phyloP scores from a whole-genome alignment of 2,888 invertebrate genomes.

The Caenorhabditis becei region DNA sequence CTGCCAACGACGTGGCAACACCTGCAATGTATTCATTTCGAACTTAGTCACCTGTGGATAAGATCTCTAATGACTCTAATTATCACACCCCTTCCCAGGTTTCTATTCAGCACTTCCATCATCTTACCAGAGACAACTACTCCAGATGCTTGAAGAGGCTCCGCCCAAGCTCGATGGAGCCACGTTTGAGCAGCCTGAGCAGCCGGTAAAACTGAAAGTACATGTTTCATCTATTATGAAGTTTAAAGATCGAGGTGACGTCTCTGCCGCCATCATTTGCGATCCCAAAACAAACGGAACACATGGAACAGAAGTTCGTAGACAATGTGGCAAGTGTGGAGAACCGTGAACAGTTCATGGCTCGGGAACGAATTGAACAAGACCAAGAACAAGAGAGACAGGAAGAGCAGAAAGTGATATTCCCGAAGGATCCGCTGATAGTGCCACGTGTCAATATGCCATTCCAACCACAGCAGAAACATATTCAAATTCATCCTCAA shows the following conservation, averaged over 20 bases:
- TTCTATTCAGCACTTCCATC: constrained; percentile 53
- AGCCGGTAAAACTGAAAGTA: constrained; percentile 19
- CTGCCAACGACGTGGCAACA: constrained; percentile 5
- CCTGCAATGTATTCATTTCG: not conserved
- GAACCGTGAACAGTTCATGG: constrained; percentile 18
- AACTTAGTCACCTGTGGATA: not conserved
- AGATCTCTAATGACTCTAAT: not conserved
- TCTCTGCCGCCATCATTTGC: constrained; percentile 46
- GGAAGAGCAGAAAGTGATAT: constrained; percentile 12
- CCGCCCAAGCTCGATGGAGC: constrained; percentile 57
- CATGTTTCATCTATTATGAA: not conserved
- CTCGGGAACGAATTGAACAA: constrained; percentile 8
- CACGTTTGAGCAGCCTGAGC: constrained; percentile 36
- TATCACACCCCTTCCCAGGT: constrained; percentile 29
- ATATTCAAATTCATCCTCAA: constrained; percentile 37
- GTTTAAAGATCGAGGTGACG: constrained; percentile 40
- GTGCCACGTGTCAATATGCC: constrained; percentile 57
- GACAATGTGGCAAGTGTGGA: too few relatives aligned
- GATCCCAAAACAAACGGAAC: constrained; percentile 20
- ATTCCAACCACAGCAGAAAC: constrained; percentile 46
- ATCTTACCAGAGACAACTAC: constrained; percentile 49
- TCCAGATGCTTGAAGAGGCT: constrained; percentile 35
- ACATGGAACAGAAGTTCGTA: too few relatives aligned
- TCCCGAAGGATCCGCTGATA: constrained; percentile 12
- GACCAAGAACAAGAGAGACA: not conserved